Evolutionary conservation across 2,113 vertebrate genomes (phyloP), one percentile per base, ranked within the genome.

Genomic region (Oncorhynchus kisutch): DNA sequence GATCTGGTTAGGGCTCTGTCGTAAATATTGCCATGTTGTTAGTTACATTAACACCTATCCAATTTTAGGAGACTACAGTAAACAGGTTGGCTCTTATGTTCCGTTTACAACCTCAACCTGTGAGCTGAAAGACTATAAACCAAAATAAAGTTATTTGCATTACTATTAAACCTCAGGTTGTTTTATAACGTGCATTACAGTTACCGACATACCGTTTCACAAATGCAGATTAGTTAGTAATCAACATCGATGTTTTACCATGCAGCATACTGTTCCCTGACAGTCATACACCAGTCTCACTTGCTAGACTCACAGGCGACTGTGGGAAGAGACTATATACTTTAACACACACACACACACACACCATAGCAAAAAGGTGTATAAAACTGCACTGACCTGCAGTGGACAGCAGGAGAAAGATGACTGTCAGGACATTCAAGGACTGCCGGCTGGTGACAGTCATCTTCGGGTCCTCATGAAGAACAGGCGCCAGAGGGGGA

Each of bases 381-480:
- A 79, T 20, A 12, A 45, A 45, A 45, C 9, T 11, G 9, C 9
- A 77, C 88, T 93, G 90, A 98, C 97, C 97, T 96, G 96, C 94
- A 18, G 95, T 95, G 77, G 95, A 92, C 85, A 99, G 92, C 84
- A 97, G 88, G 2, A 95, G 93, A 84, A 96, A 91, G 78, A 97
- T 87, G 87, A 96, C 87, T 68, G 94, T 92, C 91, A 97, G 95
- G 92, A 93, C 93, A 86, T 96, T 96, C 92, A 96, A 87, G 94
- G 95, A 93, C 93, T 93, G 95, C 85, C 88, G 94, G 92, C 94
- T 95, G 94, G 95, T 96, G 94, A 95, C 94, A 95, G 95, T 96
- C 97, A 99, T 99, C 94, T 89, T 98, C 93, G 88, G 91, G 92
- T 94, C 95, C 90, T 95, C 96, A 96, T 96, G 84, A 78, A 85